phyloP scores from a whole-genome alignment of 2,797 vertebrate genomes.

The Crax fasciolata region DNA sequence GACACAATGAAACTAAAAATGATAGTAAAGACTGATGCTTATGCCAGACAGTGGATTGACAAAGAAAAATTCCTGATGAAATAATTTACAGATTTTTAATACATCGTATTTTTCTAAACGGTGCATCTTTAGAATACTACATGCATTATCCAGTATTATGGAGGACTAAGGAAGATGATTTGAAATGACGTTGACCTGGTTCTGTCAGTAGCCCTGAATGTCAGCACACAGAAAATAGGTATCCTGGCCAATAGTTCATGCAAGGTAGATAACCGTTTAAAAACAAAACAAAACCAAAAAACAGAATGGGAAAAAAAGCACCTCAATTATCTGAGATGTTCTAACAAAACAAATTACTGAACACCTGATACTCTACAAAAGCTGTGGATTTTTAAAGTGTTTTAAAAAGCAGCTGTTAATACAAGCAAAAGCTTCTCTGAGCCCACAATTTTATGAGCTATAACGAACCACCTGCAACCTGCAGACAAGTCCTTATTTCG shows the following conservation, averaged over 20 bases:
- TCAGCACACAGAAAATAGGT: constrained; percentile 1
- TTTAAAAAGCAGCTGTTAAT: background rate
- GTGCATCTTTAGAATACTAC: background rate
- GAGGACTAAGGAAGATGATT: constrained; percentile 38
- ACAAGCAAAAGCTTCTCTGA: constrained; percentile 1
- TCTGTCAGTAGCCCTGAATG: constrained; percentile 58
- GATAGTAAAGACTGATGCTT: background rate
- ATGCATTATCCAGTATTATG: constrained; percentile 10
- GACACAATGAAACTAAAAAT: background rate
- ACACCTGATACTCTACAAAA: background rate
- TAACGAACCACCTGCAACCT: background rate
- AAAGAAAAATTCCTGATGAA: background rate
- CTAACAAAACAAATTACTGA: background rate
- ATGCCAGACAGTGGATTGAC: background rate
- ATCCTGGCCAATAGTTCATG: background rate
- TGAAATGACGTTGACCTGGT: constrained; percentile 54
- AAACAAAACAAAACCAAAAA: background rate
- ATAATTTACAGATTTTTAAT: background rate
- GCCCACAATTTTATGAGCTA: background rate
- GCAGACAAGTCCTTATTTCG: background rate
- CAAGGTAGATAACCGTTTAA: background rate
- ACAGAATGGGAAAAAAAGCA: background rate
- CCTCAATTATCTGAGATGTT: background rate
- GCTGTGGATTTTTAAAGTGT: background rate
- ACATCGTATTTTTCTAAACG: background rate